phyloP scores from a whole-genome alignment of 2,113 vertebrate species.

The Anser brachyrhynchus region DNA sequence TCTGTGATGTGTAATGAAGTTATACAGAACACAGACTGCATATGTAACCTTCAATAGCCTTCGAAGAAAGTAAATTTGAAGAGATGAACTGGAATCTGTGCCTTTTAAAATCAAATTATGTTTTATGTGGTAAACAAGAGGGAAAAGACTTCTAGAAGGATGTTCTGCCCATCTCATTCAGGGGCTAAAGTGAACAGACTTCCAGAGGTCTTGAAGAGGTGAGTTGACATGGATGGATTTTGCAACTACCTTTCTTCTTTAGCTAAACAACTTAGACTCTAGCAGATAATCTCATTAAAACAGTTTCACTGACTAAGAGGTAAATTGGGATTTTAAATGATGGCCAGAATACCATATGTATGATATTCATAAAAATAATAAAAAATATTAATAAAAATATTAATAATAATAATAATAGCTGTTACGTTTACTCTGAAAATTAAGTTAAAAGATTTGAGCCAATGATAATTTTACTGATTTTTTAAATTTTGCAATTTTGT shows the following conservation, averaged over 20 bases:
- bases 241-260: not conserved
- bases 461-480: not conserved
- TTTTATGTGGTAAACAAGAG: not conserved
- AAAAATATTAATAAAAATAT: not conserved
- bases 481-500: not conserved
- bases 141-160: not conserved
- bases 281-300: not conserved
- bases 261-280: not conserved
- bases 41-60: fast-evolving
- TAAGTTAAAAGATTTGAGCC: not conserved
- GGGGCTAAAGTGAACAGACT: not conserved
- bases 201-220: not conserved
- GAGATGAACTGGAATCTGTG: not conserved
- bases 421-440: not conserved
- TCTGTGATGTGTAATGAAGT: not conserved
- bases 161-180: not conserved
- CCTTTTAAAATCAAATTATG: not conserved
- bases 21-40: not conserved
- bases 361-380: not conserved
- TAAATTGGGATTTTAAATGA: not conserved
- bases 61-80: not conserved
- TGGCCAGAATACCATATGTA: fast-evolving
- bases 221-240: not conserved
- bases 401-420: not conserved
- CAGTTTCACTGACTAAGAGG: not conserved